Base-by-base conservation (phyloP, 2,888 invertebrate species). In the Noctua janthe region DNA sequence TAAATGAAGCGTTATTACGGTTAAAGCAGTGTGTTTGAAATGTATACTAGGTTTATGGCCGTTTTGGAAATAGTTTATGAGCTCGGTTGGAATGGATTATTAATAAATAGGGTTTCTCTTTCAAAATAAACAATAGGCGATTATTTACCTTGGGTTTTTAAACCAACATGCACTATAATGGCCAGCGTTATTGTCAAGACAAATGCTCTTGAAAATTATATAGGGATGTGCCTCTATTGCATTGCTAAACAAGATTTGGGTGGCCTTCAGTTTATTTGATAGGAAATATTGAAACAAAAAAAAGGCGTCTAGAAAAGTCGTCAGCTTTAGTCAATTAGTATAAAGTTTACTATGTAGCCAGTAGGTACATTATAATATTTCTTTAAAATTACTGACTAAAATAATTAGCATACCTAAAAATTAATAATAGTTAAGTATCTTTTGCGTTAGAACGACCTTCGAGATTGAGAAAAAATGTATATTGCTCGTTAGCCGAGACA, bases 401-500 rank as follows among this genome's bases (percentile, higher is more conserved):
- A 66, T 78, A 83, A 71, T 82, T 78, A 76, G 51, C 43, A 47
- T 47, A 17, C n/a, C 29, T 29, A 51, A 20, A n/a, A 43, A 76
- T 76, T 15, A 67, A 73, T 64, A 47, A 64, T 29, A 59, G 64
- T 64, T 70, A 69, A 47, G n/a, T 47, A 71, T 81, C 76, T 75
- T 74, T 76, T 51, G 59, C 43, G 66, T 73, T 74, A 73, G 77
- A 59, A 76, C 29, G 59, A 69, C 86, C 86, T 88, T 85, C 74
- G 51, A 35, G 49, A 78, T 35, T 87, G 74, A 59, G 71, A 82
- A 82, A 81, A 78, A 78, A 71, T 59, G 64, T 88, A 54, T 76
- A 86, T 76, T 82, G 66, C 78, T 88, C 67, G 71, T 85, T 85
- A 88, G 62, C 17, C 13, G 59, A 72, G 74, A 87, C 76, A 71